Conservation (phyloP, 2,888 invertebrate genomes). For the Hydrotaea diabolus region DNA sequence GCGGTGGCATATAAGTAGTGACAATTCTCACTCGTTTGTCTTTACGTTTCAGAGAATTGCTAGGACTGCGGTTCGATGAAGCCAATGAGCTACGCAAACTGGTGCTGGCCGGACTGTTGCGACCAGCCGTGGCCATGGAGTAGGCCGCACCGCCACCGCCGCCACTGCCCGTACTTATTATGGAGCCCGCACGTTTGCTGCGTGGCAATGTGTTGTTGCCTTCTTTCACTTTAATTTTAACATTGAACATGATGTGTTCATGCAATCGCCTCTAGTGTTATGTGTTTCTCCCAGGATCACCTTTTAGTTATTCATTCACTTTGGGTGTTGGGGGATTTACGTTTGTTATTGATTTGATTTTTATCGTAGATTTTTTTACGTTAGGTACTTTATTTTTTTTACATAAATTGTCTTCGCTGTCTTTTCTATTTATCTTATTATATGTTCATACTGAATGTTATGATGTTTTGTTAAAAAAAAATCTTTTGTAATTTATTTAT, state of each 20-base stretch:
- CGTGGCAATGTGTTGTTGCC: slow-evolving; percentile 80
- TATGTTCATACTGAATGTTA: background rate
- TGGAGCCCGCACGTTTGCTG: slow-evolving; percentile 71
- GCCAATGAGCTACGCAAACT: slow-evolving; percentile 80
- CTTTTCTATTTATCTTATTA: slow-evolving; percentile 22
- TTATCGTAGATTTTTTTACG: slow-evolving; percentile 28
- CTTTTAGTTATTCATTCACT: background rate
- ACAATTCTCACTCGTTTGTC: slow-evolving; percentile 80
- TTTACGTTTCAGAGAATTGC: slow-evolving; percentile 78
- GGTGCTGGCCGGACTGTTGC: slow-evolving; percentile 76
- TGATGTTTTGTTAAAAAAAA: slow-evolving; percentile 9
- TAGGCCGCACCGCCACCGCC: slow-evolving; percentile 23
- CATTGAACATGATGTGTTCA: slow-evolving; percentile 78
- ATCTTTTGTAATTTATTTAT: no score
- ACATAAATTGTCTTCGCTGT: slow-evolving; percentile 6
- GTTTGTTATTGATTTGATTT: slow-evolving; percentile 57
- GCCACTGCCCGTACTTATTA: slow-evolving; percentile 56
- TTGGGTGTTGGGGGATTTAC: slow-evolving; percentile 33
- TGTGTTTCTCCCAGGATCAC: background rate
- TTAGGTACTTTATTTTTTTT: background rate
- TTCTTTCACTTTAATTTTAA: slow-evolving; percentile 81
- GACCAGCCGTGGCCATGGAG: slow-evolving; percentile 71
- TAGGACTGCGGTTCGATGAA: slow-evolving; percentile 78
- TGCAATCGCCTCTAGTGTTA: background rate
- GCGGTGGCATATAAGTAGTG: slow-evolving; percentile 74